phyloP scores from a whole-genome alignment of 2,113 vertebrate species.

The Tetrao urogallus region DNA sequence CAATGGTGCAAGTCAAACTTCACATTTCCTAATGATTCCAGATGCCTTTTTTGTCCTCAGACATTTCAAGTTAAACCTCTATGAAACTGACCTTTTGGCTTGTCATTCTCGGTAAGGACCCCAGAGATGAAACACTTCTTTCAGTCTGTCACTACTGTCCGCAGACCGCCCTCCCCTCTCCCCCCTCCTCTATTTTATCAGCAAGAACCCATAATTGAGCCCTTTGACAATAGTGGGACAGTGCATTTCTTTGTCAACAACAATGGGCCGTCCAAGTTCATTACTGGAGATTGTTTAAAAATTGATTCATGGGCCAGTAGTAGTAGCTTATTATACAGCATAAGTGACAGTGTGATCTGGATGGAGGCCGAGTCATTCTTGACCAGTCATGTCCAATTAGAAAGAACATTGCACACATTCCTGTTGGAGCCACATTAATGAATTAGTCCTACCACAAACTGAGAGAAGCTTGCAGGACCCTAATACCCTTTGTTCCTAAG shows the following conservation, averaged over 20 bases:
- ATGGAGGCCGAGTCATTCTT: conserved; percentile 78
- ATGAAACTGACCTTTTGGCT: conserved; percentile 62
- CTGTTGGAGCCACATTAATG: conserved; percentile 82
- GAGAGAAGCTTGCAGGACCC: conserved; percentile 76
- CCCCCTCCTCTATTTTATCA: conserved; percentile 59
- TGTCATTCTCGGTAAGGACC: conserved; percentile 54
- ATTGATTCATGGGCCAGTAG: conserved; percentile 77
- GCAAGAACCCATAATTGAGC: conserved; percentile 78
- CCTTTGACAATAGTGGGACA: conserved; percentile 75
- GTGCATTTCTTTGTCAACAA: conserved; percentile 76
- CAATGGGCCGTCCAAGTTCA: conserved; percentile 83
- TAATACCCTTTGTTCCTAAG: conserved; percentile 80
- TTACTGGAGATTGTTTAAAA: conserved; percentile 80
- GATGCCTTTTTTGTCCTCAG: conserved; percentile 59
- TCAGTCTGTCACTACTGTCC: conserved; percentile 63
- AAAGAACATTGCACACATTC: conserved; percentile 76
- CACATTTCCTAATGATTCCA: conserved; percentile 68
- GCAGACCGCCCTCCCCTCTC: neutral
- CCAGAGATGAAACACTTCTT: conserved; percentile 65
- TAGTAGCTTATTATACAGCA: conserved; percentile 83
- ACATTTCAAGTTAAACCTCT: conserved; percentile 47
- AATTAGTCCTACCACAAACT: conserved; percentile 85
- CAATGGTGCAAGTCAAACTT: conserved; percentile 69
- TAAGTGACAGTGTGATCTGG: conserved; percentile 81
- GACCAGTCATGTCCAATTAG: conserved; percentile 84